Percentiles rank a stretch among this genome's conserved stretches.
Conservation (phyloP, 2,113 vertebrate genomes). For the Thinocorus orbignyianus region DNA sequence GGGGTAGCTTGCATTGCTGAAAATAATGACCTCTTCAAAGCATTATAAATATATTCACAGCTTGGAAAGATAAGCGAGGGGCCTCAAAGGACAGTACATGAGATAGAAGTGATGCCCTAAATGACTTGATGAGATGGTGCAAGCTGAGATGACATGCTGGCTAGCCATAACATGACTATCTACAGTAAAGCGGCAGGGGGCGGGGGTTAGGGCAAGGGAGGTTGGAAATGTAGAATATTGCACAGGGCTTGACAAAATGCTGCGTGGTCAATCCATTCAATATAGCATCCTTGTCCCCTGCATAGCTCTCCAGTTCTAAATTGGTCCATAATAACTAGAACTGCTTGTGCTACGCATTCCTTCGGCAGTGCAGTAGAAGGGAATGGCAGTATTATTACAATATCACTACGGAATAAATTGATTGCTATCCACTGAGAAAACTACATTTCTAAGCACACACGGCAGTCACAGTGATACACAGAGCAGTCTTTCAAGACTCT, state of each 20-base stretch:
- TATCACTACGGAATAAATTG: constrained; percentile 94
- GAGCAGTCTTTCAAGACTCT: constrained; percentile 93
- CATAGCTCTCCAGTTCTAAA: constrained; percentile 80
- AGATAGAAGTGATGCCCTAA: constrained; percentile 42
- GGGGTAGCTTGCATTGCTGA: constrained; percentile 38
- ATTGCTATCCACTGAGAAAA: constrained; percentile 93
- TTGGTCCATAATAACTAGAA: constrained; percentile 81
- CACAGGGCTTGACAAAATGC: constrained; percentile 97
- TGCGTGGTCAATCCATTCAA: constrained; percentile 81
- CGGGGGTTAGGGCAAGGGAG: background rate
- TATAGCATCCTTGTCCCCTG: constrained; percentile 67
- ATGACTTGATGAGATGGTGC: constrained; percentile 37
- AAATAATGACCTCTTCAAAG: constrained; percentile 45
- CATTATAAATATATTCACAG: constrained; percentile 62
- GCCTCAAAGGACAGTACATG: background rate
- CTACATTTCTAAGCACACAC: constrained; percentile 97
- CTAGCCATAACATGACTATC: constrained; percentile 19
- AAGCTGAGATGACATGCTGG: constrained; percentile 36
- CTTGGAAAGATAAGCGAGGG: constrained; percentile 37
- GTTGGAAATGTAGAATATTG: constrained; percentile 78
- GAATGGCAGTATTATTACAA: constrained; percentile 92
- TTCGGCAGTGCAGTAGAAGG: constrained; percentile 89
- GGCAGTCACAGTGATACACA: constrained; percentile 99
- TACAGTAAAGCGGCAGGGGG: background rate
- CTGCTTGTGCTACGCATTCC: constrained; percentile 78